phyloP scores from a whole-genome alignment of 2,797 vertebrate species.

The Martes flavigula region DNA sequence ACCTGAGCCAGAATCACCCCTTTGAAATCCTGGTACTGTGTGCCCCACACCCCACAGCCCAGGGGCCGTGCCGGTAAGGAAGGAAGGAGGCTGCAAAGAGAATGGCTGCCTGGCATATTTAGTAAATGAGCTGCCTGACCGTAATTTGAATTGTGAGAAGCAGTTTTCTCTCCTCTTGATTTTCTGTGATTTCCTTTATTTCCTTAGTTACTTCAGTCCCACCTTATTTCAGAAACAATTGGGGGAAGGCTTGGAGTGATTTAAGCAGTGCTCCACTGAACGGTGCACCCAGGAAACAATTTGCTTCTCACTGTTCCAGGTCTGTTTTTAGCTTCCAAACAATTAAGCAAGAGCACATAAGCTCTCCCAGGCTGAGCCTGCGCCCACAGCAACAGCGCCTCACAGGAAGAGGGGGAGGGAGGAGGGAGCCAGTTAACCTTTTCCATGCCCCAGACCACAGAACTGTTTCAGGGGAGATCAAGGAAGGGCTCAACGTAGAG shows the following conservation, averaged over 20 bases:
- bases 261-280: background rate
- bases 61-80: background rate
- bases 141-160: background rate
- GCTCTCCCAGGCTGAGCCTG: background rate
- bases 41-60: background rate
- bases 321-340: constrained; percentile 33
- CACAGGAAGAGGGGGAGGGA: background rate
- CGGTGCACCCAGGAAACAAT: background rate
- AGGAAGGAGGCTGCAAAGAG: background rate
- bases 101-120: background rate
- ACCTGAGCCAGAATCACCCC: constrained; percentile 36
- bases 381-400: background rate
- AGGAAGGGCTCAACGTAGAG: background rate
- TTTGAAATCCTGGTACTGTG: background rate
- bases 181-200: constrained; percentile 54
- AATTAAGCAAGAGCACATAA: background rate
- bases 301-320: background rate
- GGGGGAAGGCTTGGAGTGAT: background rate
- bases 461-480: background rate
- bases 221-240: background rate
- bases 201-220: constrained; percentile 39
- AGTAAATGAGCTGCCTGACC: background rate
- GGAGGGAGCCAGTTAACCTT: background rate
- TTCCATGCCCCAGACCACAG: background rate
- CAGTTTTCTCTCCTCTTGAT: background rate